Percentiles rank a stretch among this genome's conserved stretches.
These are phyloP conservation scores for Dryocosmus kuriphilus DNA, from an alignment of 2,888 invertebrate genomes.

Conservation along the genomic window DNA sequence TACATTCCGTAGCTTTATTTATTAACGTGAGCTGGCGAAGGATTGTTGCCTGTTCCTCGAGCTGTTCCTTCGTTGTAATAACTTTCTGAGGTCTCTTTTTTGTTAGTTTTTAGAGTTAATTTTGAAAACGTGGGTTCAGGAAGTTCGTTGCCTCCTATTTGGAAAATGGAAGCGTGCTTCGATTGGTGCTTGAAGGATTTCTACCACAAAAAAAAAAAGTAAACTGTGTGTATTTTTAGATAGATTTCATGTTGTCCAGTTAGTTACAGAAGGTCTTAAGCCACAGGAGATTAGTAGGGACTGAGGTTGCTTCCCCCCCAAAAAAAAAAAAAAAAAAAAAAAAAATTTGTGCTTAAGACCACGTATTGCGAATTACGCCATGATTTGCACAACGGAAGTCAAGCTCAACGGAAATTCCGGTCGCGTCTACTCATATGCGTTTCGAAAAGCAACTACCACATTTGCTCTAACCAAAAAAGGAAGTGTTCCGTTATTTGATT, in stretches of 20 bases:
- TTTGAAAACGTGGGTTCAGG: slow-evolving; percentile 12
- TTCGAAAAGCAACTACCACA: slow-evolving; percentile 29
- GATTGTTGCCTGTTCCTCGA: slow-evolving; percentile 30
- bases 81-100: slow-evolving; percentile 9
- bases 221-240: not conserved
- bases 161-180: not conserved
- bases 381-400: slow-evolving; percentile 48
- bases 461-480: slow-evolving; percentile 35
- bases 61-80: slow-evolving; percentile 19
- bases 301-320: too few relatives aligned
- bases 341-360: not conserved
- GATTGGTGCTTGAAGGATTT: not conserved
- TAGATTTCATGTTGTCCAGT: too few relatives aligned
- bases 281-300: too few relatives aligned
- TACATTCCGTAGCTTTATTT: slow-evolving; percentile 16
- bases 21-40: slow-evolving; percentile 20
- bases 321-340: too few relatives aligned
- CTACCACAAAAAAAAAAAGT: not conserved
- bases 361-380: slow-evolving; percentile 27
- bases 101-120: slow-evolving; percentile 18
- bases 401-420: slow-evolving; percentile 52
- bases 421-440: slow-evolving; percentile 42
- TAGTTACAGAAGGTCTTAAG: too few relatives aligned
- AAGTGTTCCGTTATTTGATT: slow-evolving; percentile 10
- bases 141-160: slow-evolving; percentile 29